Base-by-base conservation (phyloP, 2,113 vertebrate genomes). In the Platanista minor region DNA sequence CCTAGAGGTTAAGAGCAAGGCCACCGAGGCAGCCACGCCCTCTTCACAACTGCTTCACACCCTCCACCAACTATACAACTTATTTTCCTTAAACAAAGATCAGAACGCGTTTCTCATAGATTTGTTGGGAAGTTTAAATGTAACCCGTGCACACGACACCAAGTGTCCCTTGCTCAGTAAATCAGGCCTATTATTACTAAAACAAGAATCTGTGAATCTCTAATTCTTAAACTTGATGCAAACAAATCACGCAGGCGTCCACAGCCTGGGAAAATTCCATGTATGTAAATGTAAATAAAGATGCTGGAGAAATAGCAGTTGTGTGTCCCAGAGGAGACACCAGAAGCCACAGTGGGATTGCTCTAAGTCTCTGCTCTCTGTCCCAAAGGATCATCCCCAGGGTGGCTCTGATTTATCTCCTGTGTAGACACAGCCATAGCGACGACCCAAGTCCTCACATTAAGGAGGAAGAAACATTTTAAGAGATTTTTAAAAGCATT, bases 381-480 rank as follows among this genome's bases (percentile, higher is more conserved):
- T 11, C 10, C 31, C 17, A 49, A 0, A 1, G 72, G 43, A 49
- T 75, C 72, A 75, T 1, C 15, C 43, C 5, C 72, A 33, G 1
- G 17, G 9, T 1, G 31, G 4, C 12, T 9, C 8, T 6, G 8
- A 14, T 17, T 46, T 6, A 5, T 6, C 39, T 86, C 43, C 17
- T 2, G 0, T 0, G 4, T 0, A 62, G 33, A 86, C 18, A 39
- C 0, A 52, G 8, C 13, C n/a, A 6, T 0, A 6, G 8, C 61
- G 23, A 29, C 20, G 39, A 23, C 6, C 9, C 10, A 10, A 49
- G 33, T 39, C 6, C 21, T 83, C 33, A 5, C 18, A 9, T 52
- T 18, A 25, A 21, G 29, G 6, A 27, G 1, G 13, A 59, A 87
- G 71, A 77, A 54, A 86, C 1, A 5, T 18, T 31, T 52, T 39